These are phyloP conservation scores for Dendroctonus ponderosae DNA, from an alignment of 1,140 invertebrate genomes.

Conservation along the genomic window DNA sequence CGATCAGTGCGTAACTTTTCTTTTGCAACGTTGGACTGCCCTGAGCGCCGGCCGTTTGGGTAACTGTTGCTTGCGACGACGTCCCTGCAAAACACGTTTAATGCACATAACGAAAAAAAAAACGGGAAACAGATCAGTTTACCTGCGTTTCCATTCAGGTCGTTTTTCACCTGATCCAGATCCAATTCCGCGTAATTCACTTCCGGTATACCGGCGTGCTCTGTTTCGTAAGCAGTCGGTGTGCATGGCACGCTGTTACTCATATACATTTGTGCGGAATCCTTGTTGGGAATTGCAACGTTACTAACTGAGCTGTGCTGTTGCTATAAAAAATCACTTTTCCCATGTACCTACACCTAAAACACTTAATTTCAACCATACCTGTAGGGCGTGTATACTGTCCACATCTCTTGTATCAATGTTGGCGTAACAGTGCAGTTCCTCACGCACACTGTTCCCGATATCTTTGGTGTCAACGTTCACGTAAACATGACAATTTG, in stretches of 20 bases:
- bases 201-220: too few relatives aligned
- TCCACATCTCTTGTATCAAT: conserved; percentile 62
- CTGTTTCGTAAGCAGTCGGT: conserved; percentile 52
- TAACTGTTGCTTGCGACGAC: conserved; percentile 23
- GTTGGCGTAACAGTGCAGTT: conserved; percentile 64
- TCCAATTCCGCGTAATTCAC: conserved; percentile 79
- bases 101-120: too few relatives aligned
- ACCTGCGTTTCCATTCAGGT: conserved; percentile 11
- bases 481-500: conserved; percentile 61
- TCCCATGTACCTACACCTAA: neutral
- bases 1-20: conserved; percentile 87
- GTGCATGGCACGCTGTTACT: conserved; percentile 50
- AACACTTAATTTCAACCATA: neutral
- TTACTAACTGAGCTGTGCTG: conserved; percentile 16
- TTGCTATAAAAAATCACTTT: conserved; percentile 11
- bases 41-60: conserved; percentile 50
- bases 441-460: conserved; percentile 43
- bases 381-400: conserved; percentile 45
- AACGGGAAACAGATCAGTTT: too few relatives aligned
- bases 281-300: conserved; percentile 11
- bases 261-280: conserved; percentile 19
- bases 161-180: conserved; percentile 56
- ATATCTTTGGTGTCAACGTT: conserved; percentile 58
- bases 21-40: conserved; percentile 57
- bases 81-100: too few relatives aligned